phyloP scores from a whole-genome alignment of 2,888 invertebrate species.

The Escarpia spicata region DNA sequence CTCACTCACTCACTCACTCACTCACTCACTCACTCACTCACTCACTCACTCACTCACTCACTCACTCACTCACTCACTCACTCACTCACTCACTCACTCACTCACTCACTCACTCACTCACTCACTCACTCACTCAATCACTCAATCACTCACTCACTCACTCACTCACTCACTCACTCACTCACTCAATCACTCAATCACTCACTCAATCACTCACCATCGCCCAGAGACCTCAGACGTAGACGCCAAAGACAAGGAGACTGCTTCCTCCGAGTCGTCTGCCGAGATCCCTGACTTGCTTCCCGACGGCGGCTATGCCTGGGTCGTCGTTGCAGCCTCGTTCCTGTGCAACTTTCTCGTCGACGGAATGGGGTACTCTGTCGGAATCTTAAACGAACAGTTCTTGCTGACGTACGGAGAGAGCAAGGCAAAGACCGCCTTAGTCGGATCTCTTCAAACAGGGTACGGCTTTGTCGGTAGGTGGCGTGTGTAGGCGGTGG shows the following conservation, averaged over 20 bases:
- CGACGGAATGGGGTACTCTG: background rate
- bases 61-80: slow-evolving; percentile 24
- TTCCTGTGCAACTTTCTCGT: background rate
- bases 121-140: no score
- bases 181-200: slow-evolving; percentile 28
- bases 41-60: slow-evolving; percentile 27
- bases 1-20: slow-evolving; percentile 23
- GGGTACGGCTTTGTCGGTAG: background rate
- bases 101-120: no score
- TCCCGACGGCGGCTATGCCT: background rate
- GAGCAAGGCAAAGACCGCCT: background rate
- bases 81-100: no score
- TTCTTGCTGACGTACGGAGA: background rate
- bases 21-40: slow-evolving; percentile 21
- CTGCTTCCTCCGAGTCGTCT: background rate
- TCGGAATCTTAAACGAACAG: background rate
- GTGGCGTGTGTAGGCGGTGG: background rate
- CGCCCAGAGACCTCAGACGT: no score
- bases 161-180: slow-evolving; percentile 7
- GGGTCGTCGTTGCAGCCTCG: background rate
- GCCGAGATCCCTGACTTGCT: background rate
- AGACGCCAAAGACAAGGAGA: no score
- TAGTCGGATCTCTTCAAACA: background rate
- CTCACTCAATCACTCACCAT: slow-evolving; percentile 26
- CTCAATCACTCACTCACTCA: background rate